Evolutionary conservation across 2,797 vertebrate genomes (phyloP).

Genomic region (Tragopan temminckii): DNA sequence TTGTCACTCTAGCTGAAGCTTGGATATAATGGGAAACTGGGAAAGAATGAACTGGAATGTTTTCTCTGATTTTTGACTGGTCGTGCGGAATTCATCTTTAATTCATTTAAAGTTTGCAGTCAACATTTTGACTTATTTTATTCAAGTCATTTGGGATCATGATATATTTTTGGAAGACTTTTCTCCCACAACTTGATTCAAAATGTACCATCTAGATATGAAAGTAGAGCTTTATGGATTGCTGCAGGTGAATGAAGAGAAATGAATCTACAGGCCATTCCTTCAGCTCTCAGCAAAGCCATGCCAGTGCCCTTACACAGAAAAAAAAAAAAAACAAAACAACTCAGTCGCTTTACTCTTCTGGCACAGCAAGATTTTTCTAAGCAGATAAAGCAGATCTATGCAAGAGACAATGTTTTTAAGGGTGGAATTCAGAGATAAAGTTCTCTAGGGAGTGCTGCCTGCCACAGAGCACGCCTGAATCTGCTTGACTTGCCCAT

Average conservation of each 20-base stretch:
- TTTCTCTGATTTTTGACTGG: not conserved
- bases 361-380: not conserved
- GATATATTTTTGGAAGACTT: not conserved
- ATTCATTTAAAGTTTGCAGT: not conserved
- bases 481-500: not conserved
- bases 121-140: not conserved
- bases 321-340: not conserved
- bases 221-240: not conserved
- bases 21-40: not conserved
- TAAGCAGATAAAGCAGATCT: not conserved
- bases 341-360: not conserved
- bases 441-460: not conserved
- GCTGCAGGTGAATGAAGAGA: not conserved
- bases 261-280: not conserved
- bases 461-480: not conserved
- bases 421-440: not conserved
- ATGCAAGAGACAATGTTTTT: not conserved
- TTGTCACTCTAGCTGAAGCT: not conserved
- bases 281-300: not conserved
- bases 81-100: not conserved
- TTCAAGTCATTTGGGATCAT: not conserved
- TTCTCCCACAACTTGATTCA: not conserved
- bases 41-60: not conserved
- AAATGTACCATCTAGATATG: not conserved
- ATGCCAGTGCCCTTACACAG: not conserved